These are phyloP conservation scores for Caenorhabditis imperialis DNA, from an alignment of 2,888 invertebrate species.

Conservation along the genomic window DNA sequence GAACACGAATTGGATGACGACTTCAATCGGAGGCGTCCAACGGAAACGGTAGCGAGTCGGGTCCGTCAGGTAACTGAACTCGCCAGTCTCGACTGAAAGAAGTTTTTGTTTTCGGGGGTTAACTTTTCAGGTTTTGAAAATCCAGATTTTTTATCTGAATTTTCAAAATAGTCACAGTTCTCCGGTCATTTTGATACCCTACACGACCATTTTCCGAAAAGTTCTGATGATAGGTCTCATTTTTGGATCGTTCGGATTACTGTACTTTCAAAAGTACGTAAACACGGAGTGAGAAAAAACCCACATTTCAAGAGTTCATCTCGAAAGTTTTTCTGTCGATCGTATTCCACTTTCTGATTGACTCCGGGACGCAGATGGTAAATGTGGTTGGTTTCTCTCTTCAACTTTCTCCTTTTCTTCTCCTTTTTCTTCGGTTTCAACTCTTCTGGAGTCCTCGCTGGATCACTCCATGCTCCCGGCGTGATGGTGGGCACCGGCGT, in stretches of 20 bases:
- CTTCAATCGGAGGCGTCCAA: constrained; percentile 11
- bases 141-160: no score
- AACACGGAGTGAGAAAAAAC: not conserved
- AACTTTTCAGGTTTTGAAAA: no score
- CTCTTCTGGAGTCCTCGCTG: no score
- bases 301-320: constrained; percentile 19
- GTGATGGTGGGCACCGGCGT: no score
- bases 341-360: not conserved
- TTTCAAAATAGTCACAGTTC: no score
- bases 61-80: constrained; percentile 34
- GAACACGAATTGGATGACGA: constrained; percentile 22
- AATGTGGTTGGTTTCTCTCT: constrained; percentile 21
- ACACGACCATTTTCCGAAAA: not conserved
- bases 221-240: not conserved
- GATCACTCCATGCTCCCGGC: no score
- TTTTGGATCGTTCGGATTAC: not conserved
- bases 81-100: constrained; percentile 35
- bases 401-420: no score
- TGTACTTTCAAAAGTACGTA: not conserved
- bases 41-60: constrained; percentile 42
- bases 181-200: not conserved
- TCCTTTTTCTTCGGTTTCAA: no score
- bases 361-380: constrained; percentile 22
- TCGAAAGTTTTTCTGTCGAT: not conserved
- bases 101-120: not conserved